Percentiles rank a stretch among this genome's conserved stretches.
These are phyloP conservation scores for Hesperia comma DNA, from an alignment of 2,888 invertebrate genomes.

Conservation along the genomic window DNA sequence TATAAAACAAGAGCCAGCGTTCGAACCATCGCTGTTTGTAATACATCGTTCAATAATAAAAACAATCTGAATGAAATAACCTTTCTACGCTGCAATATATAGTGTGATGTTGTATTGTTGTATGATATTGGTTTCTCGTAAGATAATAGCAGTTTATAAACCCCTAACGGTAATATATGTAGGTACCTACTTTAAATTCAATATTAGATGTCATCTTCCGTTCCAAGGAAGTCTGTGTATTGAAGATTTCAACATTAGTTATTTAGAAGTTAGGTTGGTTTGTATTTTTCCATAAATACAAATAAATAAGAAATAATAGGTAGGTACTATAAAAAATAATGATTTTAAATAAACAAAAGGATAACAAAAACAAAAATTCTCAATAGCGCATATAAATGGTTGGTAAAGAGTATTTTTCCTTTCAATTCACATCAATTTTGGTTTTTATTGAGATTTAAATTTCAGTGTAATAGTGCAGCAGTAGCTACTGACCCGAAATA, in stretches of 20 bases:
- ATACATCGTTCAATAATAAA: neutral
- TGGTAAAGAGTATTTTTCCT: no score
- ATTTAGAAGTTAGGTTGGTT: no score
- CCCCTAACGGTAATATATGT: neutral
- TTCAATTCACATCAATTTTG: no score
- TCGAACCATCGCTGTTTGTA: constrained; percentile 26
- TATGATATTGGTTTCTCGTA: neutral
- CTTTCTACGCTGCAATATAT: constrained; percentile 2
- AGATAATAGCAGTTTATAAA: neutral
- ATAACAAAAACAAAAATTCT: no score
- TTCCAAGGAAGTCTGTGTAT: neutral
- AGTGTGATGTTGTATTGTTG: neutral
- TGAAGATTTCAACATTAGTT: neutral
- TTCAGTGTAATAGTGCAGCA: neutral
- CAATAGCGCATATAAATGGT: no score
- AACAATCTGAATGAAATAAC: neutral
- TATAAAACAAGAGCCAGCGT: constrained; percentile 16
- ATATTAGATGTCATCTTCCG: neutral
- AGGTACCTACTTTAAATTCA: neutral
- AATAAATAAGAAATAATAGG: no score
- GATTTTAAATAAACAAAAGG: no score
- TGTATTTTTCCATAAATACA: no score
- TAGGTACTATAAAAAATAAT: no score
- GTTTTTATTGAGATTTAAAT: no score
- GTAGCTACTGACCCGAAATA: neutral